Evolutionary conservation across 1,140 invertebrate species (phyloP).

Genomic region (Leptinotarsa lineolata): DNA sequence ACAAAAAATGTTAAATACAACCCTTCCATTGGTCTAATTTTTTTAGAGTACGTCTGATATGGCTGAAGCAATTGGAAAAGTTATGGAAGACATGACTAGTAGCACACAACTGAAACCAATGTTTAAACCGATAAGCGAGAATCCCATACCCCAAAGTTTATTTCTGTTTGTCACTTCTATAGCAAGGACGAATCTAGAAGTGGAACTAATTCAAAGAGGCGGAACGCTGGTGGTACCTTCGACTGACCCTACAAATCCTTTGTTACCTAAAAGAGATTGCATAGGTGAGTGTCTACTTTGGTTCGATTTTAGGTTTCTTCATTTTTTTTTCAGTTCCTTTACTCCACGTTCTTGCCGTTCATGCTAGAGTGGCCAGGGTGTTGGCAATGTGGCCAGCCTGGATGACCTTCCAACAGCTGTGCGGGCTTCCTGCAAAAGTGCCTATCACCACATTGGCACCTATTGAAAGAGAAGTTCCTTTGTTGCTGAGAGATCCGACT

Average conservation of each 20-base stretch:
- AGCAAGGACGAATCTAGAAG: constrained; percentile 89
- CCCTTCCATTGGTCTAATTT: neutral
- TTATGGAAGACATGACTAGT: constrained; percentile 93
- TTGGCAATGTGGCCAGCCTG: constrained; percentile 70
- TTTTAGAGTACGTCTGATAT: constrained; percentile 67
- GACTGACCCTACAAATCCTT: constrained; percentile 62
- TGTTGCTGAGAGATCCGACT: constrained; percentile 81
- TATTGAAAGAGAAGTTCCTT: constrained; percentile 72
- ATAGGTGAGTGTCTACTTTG: constrained; percentile 65
- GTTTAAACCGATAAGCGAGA: constrained; percentile 59
- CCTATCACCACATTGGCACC: constrained; percentile 56
- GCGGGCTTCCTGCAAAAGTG: constrained; percentile 57
- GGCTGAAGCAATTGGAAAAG: constrained; percentile 78
- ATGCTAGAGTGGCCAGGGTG: constrained; percentile 67
- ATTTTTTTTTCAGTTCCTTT: constrained; percentile 71
- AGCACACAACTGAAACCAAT: constrained; percentile 72
- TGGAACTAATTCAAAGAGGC: constrained; percentile 85
- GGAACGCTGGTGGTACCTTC: constrained; percentile 70
- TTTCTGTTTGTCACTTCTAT: constrained; percentile 90
- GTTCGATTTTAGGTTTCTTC: no score
- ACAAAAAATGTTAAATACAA: no score
- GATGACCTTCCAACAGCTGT: constrained; percentile 68
- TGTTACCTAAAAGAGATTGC: constrained; percentile 82
- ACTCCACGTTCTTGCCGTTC: constrained; percentile 83
- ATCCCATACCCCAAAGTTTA: constrained; percentile 73